Percentiles rank a stretch among this genome's conserved stretches.
Conservation (phyloP, 2,888 invertebrate species). For the Campoplex nolae region DNA sequence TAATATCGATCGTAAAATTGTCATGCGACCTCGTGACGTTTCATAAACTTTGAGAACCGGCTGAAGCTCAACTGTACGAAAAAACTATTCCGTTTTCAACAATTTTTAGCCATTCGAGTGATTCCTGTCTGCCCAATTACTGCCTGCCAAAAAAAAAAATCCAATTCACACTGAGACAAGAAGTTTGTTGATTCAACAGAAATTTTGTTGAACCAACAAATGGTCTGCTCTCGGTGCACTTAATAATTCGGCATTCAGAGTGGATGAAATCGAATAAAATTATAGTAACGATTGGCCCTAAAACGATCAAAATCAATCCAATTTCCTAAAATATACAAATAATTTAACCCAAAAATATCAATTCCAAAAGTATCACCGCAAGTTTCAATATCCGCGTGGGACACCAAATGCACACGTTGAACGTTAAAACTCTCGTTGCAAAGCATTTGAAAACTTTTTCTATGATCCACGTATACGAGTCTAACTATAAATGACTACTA, state of each 20-base stretch:
- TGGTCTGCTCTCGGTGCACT: no score
- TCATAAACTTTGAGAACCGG: slow-evolving; percentile 36
- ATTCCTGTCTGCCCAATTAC: background rate
- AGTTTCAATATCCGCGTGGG: background rate
- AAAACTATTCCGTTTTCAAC: background rate
- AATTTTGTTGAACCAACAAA: no score
- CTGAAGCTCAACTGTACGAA: background rate
- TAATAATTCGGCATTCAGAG: no score
- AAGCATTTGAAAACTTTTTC: no score
- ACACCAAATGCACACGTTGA: no score
- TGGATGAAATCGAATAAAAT: background rate
- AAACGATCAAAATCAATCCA: background rate
- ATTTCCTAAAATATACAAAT: background rate
- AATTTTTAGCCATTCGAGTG: background rate
- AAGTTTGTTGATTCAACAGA: no score
- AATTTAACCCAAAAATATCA: slow-evolving; percentile 3
- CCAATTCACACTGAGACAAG: no score
- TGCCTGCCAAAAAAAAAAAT: background rate
- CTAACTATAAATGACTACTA: background rate
- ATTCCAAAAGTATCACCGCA: slow-evolving; percentile 23
- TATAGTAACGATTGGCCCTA: background rate
- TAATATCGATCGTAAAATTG: slow-evolving; percentile 55
- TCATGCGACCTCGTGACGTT: slow-evolving; percentile 61
- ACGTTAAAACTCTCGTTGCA: no score
- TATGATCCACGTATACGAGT: no score